Conservation (phyloP, 2,113 vertebrate genomes). For the Myrmecophaga tridactyla region DNA sequence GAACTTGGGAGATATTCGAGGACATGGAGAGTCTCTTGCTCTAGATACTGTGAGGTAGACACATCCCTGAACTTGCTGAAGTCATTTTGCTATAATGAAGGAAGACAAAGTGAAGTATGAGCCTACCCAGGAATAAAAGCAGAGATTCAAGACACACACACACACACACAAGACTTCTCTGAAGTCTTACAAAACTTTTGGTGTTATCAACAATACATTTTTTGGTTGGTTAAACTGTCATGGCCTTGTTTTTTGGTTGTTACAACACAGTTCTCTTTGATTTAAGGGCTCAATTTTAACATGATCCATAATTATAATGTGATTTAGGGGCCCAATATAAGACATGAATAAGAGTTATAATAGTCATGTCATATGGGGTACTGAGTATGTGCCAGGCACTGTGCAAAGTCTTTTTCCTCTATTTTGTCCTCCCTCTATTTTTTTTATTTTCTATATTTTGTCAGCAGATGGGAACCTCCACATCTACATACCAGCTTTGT, state of each 20-base stretch:
- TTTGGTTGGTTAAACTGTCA: not conserved
- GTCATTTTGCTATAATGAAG: not conserved
- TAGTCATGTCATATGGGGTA: not conserved
- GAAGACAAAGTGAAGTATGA: not conserved
- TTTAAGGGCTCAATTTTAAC: not conserved
- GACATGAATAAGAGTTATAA: not conserved
- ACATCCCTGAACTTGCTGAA: not conserved
- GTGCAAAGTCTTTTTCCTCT: not conserved
- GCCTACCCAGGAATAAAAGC: not conserved
- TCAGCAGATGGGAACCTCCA: not conserved
- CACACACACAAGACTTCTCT: too few relatives aligned
- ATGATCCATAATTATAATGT: too few relatives aligned
- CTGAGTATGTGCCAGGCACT: not conserved
- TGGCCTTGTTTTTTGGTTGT: not conserved
- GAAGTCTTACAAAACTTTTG: too few relatives aligned
- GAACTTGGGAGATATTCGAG: not conserved
- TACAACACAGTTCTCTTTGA: not conserved
- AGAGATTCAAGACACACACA: too few relatives aligned
- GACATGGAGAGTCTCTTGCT: not conserved
- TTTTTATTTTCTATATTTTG: too few relatives aligned
- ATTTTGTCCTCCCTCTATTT: not conserved
- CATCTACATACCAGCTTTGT: not conserved
- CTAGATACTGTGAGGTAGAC: not conserved
- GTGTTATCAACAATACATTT: not conserved
- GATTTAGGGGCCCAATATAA: too few relatives aligned